These are phyloP conservation scores for Euthynnus affinis DNA, from an alignment of 2,797 vertebrate genomes.

Conservation along the genomic window DNA sequence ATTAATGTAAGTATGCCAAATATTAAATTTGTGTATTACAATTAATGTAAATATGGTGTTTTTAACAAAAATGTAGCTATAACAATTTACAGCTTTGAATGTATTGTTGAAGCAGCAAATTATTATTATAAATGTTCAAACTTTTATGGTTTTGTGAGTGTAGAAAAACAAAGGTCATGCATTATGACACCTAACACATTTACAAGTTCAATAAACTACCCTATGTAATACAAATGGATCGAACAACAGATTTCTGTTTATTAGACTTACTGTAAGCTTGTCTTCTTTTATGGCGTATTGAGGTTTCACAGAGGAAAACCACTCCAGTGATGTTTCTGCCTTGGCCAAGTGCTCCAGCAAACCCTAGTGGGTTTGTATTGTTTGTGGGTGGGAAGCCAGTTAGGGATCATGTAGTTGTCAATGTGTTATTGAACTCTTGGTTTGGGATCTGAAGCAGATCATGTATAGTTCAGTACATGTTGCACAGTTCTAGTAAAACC, in stretches of 20 bases:
- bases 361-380: not conserved
- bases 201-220: conserved; percentile 88
- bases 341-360: not conserved
- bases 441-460: not conserved
- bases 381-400: not conserved
- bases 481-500: too few relatives aligned
- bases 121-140: conserved; percentile 96
- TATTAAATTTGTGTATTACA: conserved; percentile 97
- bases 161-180: conserved; percentile 82
- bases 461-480: too few relatives aligned
- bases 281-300: not conserved
- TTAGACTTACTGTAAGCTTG: not conserved
- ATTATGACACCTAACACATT: conserved; percentile 85
- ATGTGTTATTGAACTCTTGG: not conserved
- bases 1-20: conserved; percentile 99
- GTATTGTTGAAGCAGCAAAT: conserved; percentile 98
- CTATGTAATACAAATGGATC: conserved; percentile 81
- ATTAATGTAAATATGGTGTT: conserved; percentile 99
- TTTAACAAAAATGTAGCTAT: conserved; percentile 99
- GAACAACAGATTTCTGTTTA: conserved; percentile 46
- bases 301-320: not conserved
- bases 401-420: not conserved
- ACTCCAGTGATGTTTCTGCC: not conserved
- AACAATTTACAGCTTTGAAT: conserved; percentile 99
- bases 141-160: conserved; percentile 96